Percentiles rank a stretch among this genome's conserved stretches.
These are phyloP conservation scores for Benitochromis conjunctus DNA, from an alignment of 2,113 vertebrate genomes.

Conservation along the genomic window DNA sequence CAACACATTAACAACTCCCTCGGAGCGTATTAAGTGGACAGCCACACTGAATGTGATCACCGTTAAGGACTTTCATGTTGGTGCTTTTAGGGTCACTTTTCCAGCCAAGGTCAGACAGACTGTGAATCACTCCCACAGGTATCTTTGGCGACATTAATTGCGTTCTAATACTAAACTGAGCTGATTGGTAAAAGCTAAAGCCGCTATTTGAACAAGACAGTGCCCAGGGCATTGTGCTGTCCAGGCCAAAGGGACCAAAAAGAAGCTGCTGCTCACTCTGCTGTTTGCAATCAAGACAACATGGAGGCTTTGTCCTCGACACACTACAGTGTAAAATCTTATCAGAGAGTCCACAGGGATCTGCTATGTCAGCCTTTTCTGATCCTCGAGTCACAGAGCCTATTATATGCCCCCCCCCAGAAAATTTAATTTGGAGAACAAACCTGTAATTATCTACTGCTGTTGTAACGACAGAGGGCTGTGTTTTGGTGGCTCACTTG, in stretches of 20 bases:
- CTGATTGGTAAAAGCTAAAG: background rate
- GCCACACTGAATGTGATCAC: background rate
- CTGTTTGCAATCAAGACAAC: constrained; percentile 5
- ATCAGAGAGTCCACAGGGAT: constrained; percentile 30
- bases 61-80: constrained; percentile 2
- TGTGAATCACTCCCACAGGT: constrained; percentile 9
- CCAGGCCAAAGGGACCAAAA: background rate
- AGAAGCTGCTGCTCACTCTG: background rate
- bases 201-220: background rate
- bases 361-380: constrained; percentile 40
- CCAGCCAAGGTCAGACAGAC: constrained; percentile 15
- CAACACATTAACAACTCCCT: constrained; percentile 32
- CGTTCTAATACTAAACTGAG: constrained; percentile 1
- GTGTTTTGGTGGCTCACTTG: background rate
- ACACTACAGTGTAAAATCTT: constrained; percentile 15
- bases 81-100: constrained; percentile 10
- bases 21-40: constrained; percentile 14
- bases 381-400: background rate
- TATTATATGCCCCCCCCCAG: background rate
- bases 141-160: constrained; percentile 35
- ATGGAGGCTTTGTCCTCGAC: constrained; percentile 18
- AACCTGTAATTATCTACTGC: constrained; percentile 42
- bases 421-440: constrained; percentile 34
- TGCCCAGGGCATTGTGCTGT: background rate
- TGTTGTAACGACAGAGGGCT: background rate